Percentiles rank a stretch among this genome's conserved stretches.
These are phyloP conservation scores for Pithys albifrons DNA, from an alignment of 2,113 vertebrate genomes.

Conservation along the genomic window DNA sequence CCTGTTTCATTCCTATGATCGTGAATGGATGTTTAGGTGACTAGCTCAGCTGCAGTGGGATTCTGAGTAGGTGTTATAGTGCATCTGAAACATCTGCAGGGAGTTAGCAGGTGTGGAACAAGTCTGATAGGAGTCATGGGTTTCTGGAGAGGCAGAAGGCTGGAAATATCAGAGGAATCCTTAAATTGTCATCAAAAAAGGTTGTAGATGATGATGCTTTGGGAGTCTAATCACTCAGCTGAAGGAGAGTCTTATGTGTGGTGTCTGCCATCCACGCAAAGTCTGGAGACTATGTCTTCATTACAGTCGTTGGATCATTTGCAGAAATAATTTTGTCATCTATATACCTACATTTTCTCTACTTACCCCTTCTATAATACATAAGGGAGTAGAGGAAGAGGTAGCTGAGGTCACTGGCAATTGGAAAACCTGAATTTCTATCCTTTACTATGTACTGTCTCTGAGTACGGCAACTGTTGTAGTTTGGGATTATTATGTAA, in stretches of 20 bases:
- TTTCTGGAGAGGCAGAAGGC: not conserved
- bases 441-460: not conserved
- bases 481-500: too few relatives aligned
- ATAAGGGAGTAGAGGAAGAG: not conserved
- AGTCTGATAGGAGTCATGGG: not conserved
- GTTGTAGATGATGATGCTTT: not conserved
- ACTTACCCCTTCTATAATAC: not conserved
- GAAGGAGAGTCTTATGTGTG: not conserved
- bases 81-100: fast-evolving
- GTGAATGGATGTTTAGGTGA: not conserved
- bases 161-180: not conserved
- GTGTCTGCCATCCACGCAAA: not conserved
- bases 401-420: not conserved
- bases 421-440: not conserved
- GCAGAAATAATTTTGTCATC: not conserved
- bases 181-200: not conserved
- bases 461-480: not conserved
- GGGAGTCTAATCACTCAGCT: not conserved
- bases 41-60: not conserved
- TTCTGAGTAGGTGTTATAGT: not conserved
- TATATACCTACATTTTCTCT: not conserved
- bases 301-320: not conserved
- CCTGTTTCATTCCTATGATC: not conserved
- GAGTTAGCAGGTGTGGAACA: not conserved
- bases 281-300: not conserved